Percentiles rank a stretch among this genome's conserved stretches.
Conservation (phyloP, 2,113 vertebrate species). For the Miniopterus natalensis region DNA sequence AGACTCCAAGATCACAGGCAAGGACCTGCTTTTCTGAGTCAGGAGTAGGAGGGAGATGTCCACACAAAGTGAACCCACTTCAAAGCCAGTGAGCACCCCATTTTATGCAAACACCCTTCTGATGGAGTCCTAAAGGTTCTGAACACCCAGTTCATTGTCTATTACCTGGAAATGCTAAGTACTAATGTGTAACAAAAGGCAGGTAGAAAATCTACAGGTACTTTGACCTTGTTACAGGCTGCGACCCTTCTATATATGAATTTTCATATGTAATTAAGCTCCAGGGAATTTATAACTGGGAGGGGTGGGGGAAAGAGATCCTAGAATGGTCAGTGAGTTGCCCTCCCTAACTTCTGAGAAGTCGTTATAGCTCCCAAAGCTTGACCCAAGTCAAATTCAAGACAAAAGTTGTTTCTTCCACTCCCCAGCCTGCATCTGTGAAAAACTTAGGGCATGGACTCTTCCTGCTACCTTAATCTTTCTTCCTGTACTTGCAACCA, state of each 20-base stretch:
- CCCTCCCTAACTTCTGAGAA: not conserved
- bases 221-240: not conserved
- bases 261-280: conserved; percentile 34
- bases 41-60: not conserved
- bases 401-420: not conserved
- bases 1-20: not conserved
- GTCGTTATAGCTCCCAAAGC: not conserved
- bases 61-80: not conserved
- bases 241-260: not conserved
- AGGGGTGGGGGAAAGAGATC: not conserved
- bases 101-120: not conserved
- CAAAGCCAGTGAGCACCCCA: not conserved
- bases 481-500: not conserved
- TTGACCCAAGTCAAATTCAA: not conserved
- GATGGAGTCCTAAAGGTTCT: not conserved
- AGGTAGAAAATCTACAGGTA: not conserved
- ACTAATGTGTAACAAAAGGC: not conserved
- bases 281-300: not conserved
- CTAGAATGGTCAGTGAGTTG: not conserved
- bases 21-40: not conserved
- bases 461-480: not conserved
- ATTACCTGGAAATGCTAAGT: conserved; percentile 17
- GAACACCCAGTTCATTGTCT: not conserved
- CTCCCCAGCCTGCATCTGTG: not conserved
- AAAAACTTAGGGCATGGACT: not conserved